Percentiles rank a stretch among this genome's conserved stretches.
These are phyloP conservation scores for Drosophila kambysellisi DNA, from an alignment of 2,888 invertebrate genomes.

Conservation along the genomic window DNA sequence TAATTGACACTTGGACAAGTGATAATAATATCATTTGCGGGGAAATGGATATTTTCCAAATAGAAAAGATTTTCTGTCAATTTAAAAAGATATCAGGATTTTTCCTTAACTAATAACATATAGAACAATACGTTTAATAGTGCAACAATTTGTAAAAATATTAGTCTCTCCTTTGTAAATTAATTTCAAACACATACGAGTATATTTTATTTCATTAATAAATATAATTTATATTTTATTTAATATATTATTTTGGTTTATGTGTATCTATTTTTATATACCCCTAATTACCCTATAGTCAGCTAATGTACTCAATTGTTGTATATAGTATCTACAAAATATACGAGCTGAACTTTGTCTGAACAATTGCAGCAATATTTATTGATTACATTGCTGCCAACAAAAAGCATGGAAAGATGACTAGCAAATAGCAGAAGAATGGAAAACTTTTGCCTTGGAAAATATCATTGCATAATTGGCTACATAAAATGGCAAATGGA, in stretches of 20 bases:
- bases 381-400: conserved; percentile 61
- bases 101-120: neutral
- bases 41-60: no score
- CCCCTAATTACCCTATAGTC: neutral
- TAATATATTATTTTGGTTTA: neutral
- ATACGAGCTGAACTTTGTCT: conserved; percentile 48
- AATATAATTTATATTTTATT: neutral
- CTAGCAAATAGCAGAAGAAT: conserved; percentile 25
- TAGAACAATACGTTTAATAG: neutral
- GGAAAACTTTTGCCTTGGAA: conserved; percentile 55
- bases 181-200: neutral
- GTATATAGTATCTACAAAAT: conserved; percentile 28
- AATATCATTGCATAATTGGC: conserved; percentile 70
- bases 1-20: neutral
- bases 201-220: neutral
- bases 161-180: neutral
- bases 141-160: neutral
- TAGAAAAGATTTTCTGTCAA: no score
- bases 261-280: neutral
- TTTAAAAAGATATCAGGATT: no score
- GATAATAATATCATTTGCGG: no score
- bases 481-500: conserved; percentile 26
- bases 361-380: conserved; percentile 63
- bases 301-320: neutral
- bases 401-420: conserved; percentile 39